These are phyloP conservation scores for Melanotaenia pygmaea DNA, from an alignment of 2,797 vertebrate species.

Conservation along the genomic window DNA sequence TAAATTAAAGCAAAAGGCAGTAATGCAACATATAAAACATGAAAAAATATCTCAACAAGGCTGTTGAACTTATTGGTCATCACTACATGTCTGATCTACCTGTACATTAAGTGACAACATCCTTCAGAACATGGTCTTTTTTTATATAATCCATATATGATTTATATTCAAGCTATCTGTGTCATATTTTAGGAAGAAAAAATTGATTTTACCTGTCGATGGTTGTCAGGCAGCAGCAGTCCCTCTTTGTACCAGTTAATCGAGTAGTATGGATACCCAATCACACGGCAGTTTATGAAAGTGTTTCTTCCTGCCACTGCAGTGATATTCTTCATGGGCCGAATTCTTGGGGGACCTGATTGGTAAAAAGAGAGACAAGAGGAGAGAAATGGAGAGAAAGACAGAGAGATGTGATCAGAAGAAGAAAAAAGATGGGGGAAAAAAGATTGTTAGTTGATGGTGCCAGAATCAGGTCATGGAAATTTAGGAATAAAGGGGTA, in stretches of 20 bases:
- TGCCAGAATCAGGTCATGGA: slow-evolving; percentile 55
- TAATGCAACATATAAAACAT: neutral
- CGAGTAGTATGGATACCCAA: slow-evolving; percentile 98
- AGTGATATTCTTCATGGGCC: slow-evolving; percentile 95
- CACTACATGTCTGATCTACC: neutral
- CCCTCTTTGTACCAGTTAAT: slow-evolving; percentile 99
- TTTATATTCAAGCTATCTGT: neutral
- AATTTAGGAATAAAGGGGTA: slow-evolving; percentile 65
- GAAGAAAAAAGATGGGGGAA: slow-evolving; percentile 36
- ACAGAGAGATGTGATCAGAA: slow-evolving; percentile 48
- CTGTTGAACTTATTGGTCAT: neutral
- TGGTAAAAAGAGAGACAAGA: slow-evolving; percentile 11
- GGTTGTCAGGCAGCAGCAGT: slow-evolving; percentile 94
- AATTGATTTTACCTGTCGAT: slow-evolving; percentile 83
- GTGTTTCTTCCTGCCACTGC: slow-evolving; percentile 95
- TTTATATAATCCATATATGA: neutral
- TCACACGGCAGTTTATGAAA: slow-evolving; percentile 97
- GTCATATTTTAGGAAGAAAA: slow-evolving; percentile 2
- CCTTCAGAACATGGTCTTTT: neutral
- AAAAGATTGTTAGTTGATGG: slow-evolving; percentile 65
- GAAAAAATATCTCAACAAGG: neutral
- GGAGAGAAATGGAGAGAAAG: slow-evolving; percentile 32
- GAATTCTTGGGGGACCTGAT: slow-evolving; percentile 92
- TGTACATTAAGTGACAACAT: neutral
- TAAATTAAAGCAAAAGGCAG: neutral